Evolutionary conservation across 2,797 vertebrate genomes (phyloP).

Genomic region (Ctenosaura bakeri): DNA sequence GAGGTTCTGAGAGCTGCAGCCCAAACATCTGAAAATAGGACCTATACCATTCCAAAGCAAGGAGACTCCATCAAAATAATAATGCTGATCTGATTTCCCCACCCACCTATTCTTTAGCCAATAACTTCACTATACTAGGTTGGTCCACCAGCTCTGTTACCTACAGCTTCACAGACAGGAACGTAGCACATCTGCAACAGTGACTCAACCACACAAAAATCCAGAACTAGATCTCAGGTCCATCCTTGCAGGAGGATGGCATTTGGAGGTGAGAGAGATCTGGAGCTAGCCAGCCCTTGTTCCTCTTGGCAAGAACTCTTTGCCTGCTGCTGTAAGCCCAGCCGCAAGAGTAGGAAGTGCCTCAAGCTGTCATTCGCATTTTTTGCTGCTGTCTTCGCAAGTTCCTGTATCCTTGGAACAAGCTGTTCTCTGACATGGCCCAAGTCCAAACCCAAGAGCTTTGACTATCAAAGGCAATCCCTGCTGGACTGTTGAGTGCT

Average conservation of each 20-base stretch:
- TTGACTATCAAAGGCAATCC: slow-evolving; percentile 47
- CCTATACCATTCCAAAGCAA: not conserved
- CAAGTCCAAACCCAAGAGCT: slow-evolving; percentile 39
- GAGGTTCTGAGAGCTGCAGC: not conserved
- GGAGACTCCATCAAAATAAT: not conserved
- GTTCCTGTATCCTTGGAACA: slow-evolving; percentile 39
- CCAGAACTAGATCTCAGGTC: not conserved
- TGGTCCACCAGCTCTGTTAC: not conserved
- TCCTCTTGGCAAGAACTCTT: slow-evolving; percentile 35
- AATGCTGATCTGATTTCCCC: not conserved
- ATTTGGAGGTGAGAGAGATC: slow-evolving; percentile 6
- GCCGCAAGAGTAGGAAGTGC: slow-evolving; percentile 43
- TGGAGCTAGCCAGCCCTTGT: slow-evolving; percentile 28
- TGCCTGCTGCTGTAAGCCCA: slow-evolving; percentile 25
- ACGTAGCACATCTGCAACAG: not conserved
- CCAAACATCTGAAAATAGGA: not conserved
- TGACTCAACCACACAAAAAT: not conserved
- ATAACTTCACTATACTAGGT: not conserved
- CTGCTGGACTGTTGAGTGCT: slow-evolving; percentile 13
- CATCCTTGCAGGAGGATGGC: not conserved
- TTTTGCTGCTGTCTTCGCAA: slow-evolving; percentile 26
- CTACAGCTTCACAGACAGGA: not conserved
- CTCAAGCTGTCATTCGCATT: slow-evolving; percentile 44
- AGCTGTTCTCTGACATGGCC: slow-evolving; percentile 44
- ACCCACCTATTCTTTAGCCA: not conserved